These are phyloP conservation scores for Metopolophium dirhodum DNA, from an alignment of 1,140 invertebrate species.

Conservation along the genomic window DNA sequence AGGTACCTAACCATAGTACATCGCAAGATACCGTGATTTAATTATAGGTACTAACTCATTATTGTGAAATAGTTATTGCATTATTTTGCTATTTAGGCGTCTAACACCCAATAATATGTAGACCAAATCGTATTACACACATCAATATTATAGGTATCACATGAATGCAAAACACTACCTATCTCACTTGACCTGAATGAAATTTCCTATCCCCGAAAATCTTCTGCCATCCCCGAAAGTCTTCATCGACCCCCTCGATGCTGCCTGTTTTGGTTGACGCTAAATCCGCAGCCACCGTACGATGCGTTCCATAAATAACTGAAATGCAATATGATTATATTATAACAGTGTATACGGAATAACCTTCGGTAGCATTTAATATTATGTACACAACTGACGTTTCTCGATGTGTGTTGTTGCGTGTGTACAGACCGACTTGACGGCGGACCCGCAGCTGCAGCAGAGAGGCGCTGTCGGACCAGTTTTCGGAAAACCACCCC, in stretches of 20 bases:
- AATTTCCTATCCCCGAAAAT: not conserved
- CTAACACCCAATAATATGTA: not conserved
- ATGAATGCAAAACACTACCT: not conserved
- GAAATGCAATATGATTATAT: not conserved
- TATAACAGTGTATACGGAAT: not conserved
- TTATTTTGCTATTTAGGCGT: not conserved
- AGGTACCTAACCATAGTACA: not conserved
- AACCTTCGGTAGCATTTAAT: not conserved
- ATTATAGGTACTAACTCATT: too few relatives aligned
- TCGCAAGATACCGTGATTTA: not conserved
- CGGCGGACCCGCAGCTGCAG: not conserved
- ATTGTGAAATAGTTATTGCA: not conserved
- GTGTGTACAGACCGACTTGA: slow-evolving; percentile 38
- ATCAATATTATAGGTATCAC: not conserved
- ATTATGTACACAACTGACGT: not conserved
- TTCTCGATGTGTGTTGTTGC: not conserved
- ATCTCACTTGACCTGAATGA: not conserved
- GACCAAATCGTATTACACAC: not conserved
- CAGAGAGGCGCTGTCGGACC: not conserved
- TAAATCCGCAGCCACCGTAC: not conserved
- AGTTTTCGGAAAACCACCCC: not conserved
- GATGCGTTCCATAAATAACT: not conserved
- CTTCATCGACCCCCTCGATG: not conserved
- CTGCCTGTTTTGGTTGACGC: not conserved
- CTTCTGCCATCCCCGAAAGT: not conserved